phyloP scores from a whole-genome alignment of 1,140 invertebrate species.

The Tyrophagus putrescentiae region DNA sequence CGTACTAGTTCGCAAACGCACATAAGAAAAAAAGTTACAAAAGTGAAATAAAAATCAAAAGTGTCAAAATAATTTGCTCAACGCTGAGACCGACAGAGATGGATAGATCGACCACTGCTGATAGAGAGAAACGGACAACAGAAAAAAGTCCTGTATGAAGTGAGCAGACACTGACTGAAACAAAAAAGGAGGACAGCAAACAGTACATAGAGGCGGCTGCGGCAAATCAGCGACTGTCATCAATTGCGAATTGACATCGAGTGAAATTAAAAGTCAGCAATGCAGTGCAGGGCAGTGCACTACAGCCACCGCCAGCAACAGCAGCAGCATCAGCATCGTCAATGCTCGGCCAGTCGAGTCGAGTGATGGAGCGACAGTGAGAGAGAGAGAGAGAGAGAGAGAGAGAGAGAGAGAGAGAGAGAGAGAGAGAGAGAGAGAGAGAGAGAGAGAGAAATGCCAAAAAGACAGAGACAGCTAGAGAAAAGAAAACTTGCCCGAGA shows the following conservation, averaged over 20 bases:
- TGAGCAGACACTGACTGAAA: too few species aligned
- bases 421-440: background rate
- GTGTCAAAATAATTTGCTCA: slow-evolving; percentile 2
- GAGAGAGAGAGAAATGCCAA: slow-evolving; percentile 13
- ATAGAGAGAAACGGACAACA: background rate
- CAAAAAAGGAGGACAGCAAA: too few species aligned
- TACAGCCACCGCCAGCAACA: too few species aligned
- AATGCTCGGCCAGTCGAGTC: too few species aligned
- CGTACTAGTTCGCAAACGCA: background rate
- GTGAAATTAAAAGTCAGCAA: slow-evolving; percentile 5
- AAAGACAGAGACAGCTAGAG: too few species aligned
- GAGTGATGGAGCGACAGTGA: too few species aligned
- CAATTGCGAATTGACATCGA: slow-evolving; percentile 6
- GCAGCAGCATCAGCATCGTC: too few species aligned
- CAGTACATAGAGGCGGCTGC: background rate
- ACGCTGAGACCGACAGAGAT: background rate
- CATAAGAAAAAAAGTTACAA: background rate
- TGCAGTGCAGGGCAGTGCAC: too few species aligned
- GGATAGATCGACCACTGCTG: background rate
- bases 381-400: background rate
- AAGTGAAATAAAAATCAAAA: background rate
- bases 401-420: background rate
- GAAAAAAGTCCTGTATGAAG: too few species aligned
- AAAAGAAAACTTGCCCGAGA: too few species aligned
- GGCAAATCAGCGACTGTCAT: slow-evolving; percentile 1